These are phyloP conservation scores for Ochropleura plecta DNA, from an alignment of 2,888 invertebrate species.

Conservation along the genomic window DNA sequence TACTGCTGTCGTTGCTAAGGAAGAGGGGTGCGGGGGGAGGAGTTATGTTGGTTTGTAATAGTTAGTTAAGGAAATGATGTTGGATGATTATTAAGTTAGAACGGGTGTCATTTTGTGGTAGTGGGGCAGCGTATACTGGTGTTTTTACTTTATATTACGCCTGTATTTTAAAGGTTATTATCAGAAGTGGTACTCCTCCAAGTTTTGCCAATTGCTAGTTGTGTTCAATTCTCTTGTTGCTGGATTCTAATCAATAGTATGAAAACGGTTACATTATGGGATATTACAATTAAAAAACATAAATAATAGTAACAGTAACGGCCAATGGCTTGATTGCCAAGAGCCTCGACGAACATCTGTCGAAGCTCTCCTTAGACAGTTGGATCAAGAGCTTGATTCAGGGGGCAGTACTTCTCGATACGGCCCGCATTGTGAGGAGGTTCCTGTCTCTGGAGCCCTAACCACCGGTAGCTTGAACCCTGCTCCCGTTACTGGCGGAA, in stretches of 20 bases:
- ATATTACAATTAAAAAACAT: too few species aligned
- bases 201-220: background rate
- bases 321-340: too few species aligned
- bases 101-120: background rate
- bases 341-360: too few species aligned
- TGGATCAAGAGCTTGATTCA: too few species aligned
- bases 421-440: too few species aligned
- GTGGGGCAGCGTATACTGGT: background rate
- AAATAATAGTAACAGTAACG: too few species aligned
- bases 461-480: too few species aligned
- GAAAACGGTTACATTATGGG: too few species aligned
- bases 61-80: slow-evolving; percentile 12
- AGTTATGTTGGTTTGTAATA: background rate
- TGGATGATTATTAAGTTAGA: slow-evolving; percentile 12
- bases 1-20: slow-evolving; percentile 50
- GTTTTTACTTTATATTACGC: background rate
- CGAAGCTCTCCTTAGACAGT: too few species aligned
- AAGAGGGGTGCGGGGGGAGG: background rate
- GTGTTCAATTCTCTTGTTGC: background rate
- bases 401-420: too few species aligned
- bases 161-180: background rate
- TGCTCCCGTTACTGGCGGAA: too few species aligned
- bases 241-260: background rate
- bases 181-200: background rate
- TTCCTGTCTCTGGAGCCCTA: too few species aligned